Evolutionary conservation across 2,797 vertebrate species (phyloP).

Genomic region (Peromyscus eremicus): DNA sequence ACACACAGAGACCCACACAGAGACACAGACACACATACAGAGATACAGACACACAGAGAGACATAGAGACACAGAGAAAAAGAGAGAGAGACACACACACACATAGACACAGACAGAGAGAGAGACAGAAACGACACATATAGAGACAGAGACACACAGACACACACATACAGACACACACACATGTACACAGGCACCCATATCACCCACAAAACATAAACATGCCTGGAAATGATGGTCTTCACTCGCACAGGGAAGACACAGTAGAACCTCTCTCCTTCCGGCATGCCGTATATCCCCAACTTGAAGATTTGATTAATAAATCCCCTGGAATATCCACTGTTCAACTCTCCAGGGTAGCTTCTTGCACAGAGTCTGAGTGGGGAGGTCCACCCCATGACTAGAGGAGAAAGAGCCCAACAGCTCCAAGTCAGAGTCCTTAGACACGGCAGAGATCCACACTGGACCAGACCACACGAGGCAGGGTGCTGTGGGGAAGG

Average conservation of each 20-base stretch:
- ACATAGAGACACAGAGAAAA: not conserved
- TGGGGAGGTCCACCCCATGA: not conserved
- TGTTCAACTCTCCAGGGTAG: not conserved
- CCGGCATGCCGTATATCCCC: not conserved
- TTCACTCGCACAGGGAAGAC: fast-evolving
- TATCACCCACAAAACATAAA: not conserved
- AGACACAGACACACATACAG: not conserved
- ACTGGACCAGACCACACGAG: fast-evolving
- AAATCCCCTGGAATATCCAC: not conserved
- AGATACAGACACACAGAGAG: not conserved
- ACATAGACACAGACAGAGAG: not conserved
- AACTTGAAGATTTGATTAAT: fast-evolving
- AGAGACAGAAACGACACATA: not conserved
- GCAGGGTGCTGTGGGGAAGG: fast-evolving
- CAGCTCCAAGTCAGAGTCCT: too few species aligned
- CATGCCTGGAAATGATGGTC: not conserved
- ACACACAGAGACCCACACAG: not conserved
- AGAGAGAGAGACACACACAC: not conserved
- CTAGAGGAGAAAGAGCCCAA: not conserved
- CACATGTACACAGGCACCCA: fast-evolving
- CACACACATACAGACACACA: not conserved
- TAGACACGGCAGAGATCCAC: fast-evolving
- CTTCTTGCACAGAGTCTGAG: not conserved
- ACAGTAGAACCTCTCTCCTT: fast-evolving
- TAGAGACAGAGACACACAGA: not conserved